These are phyloP conservation scores for Limnephilus auricula DNA, from an alignment of 2,888 invertebrate genomes.

Conservation along the genomic window DNA sequence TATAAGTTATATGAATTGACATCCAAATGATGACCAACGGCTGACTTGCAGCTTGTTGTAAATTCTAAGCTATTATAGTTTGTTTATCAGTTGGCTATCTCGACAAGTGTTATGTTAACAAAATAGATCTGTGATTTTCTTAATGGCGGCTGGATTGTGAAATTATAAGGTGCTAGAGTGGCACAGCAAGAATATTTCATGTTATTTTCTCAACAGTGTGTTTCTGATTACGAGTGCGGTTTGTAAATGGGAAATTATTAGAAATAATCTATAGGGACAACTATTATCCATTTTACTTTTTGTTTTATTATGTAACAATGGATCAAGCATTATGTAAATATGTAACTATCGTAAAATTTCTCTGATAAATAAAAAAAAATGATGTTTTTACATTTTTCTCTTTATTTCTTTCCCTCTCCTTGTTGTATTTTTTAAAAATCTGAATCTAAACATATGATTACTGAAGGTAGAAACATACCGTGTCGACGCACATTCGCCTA, in stretches of 20 bases:
- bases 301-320: constrained; percentile 64
- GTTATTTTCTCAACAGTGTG: constrained; percentile 61
- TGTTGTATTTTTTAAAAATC: not conserved
- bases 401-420: constrained; percentile 18
- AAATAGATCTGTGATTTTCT: constrained; percentile 66
- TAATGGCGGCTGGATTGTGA: constrained; percentile 57
- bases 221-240: constrained; percentile 63
- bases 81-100: constrained; percentile 43
- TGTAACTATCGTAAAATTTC: constrained; percentile 66
- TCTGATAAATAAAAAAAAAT: constrained; percentile 66
- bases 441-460: not conserved
- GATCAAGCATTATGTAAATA: constrained; percentile 66
- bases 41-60: constrained; percentile 19
- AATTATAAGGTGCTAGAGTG: constrained; percentile 58
- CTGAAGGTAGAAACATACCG: no score
- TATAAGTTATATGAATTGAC: constrained; percentile 26
- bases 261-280: constrained; percentile 64
- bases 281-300: constrained; percentile 65
- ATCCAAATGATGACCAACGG: constrained; percentile 37
- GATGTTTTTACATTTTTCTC: constrained; percentile 62
- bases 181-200: constrained; percentile 57
- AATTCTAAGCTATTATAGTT: constrained; percentile 26
- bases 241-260: constrained; percentile 64
- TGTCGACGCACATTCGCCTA: no score
- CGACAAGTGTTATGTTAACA: constrained; percentile 42